A percentile compares a stretch with the other conserved stretches of the same genome.
Evolutionary conservation across 2,113 vertebrate genomes (phyloP).

Genomic region (Lophotis ruficrista): DNA sequence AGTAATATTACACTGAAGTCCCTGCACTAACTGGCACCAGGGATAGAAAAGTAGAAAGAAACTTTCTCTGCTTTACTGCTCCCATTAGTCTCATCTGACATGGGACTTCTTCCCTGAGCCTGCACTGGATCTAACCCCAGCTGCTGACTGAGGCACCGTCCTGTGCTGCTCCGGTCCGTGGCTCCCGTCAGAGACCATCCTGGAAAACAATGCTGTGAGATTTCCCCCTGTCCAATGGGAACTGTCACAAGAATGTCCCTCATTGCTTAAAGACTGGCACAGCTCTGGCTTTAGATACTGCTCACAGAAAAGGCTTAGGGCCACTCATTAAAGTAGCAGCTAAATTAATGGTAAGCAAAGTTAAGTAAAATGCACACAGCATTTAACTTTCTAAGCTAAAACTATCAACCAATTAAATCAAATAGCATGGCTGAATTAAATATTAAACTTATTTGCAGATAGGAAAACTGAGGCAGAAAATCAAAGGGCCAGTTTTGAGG

Average conservation of each 20-base stretch:
- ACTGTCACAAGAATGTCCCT: neutral
- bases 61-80: conserved; percentile 40
- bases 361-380: conserved; percentile 7
- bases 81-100: conserved; percentile 29
- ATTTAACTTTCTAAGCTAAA: conserved; percentile 40
- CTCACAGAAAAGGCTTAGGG: conserved; percentile 12
- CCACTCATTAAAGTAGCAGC: conserved; percentile 10
- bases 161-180: neutral
- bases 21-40: conserved; percentile 41
- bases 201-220: neutral
- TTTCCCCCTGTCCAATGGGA: neutral
- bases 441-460: conserved; percentile 43
- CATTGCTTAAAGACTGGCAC: neutral
- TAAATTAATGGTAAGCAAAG: conserved; percentile 36
- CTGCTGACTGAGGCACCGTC: neutral
- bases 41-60: conserved; percentile 34
- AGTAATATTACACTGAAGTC: conserved; percentile 68
- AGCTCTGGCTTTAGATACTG: neutral
- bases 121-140: neutral
- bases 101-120: neutral
- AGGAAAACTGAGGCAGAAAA: conserved; percentile 10
- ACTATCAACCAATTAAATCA: conserved; percentile 26
- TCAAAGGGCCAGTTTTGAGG: neutral
- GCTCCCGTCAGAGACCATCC: fast-evolving
- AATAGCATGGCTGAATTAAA: conserved; percentile 18